Evolutionary conservation across 2,888 invertebrate species (phyloP).

Genomic region (Tinea semifulvella): DNA sequence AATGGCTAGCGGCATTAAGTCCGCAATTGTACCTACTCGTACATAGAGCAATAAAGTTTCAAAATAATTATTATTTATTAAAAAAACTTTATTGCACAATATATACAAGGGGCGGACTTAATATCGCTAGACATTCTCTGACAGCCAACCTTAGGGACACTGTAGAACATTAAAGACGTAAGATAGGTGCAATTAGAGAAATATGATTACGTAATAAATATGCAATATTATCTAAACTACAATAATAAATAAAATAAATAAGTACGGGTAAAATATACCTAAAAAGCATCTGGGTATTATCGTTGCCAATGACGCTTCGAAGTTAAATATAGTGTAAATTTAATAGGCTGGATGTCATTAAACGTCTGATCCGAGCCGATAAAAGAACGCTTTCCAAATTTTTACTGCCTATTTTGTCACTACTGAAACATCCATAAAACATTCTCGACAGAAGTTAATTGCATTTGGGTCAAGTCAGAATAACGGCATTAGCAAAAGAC

Average conservation of each 20-base stretch:
- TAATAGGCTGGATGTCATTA: conserved; percentile 2
- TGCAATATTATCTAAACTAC: not conserved
- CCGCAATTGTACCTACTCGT: too few species aligned
- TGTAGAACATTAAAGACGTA: too few species aligned
- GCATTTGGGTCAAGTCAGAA: not conserved
- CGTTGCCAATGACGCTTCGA: not conserved
- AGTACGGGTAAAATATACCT: not conserved
- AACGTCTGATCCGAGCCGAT: conserved; percentile 4
- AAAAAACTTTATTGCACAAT: too few species aligned
- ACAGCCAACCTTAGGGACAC: too few species aligned
- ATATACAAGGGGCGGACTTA: too few species aligned
- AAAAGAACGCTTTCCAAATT: conserved; percentile 6
- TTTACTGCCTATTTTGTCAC: conserved; percentile 6
- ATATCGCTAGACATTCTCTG: too few species aligned
- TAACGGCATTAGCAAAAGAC: too few species aligned
- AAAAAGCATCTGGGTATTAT: not conserved
- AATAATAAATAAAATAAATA: not conserved
- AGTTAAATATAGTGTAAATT: not conserved
- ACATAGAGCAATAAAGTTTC: too few species aligned
- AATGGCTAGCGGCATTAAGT: too few species aligned
- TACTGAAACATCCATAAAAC: not conserved
- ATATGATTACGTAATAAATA: not conserved
- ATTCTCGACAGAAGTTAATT: not conserved
- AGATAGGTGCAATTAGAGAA: not conserved
- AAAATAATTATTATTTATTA: too few species aligned